Base-by-base conservation (phyloP, 2,113 vertebrate genomes). In the Clarias batrachus region DNA sequence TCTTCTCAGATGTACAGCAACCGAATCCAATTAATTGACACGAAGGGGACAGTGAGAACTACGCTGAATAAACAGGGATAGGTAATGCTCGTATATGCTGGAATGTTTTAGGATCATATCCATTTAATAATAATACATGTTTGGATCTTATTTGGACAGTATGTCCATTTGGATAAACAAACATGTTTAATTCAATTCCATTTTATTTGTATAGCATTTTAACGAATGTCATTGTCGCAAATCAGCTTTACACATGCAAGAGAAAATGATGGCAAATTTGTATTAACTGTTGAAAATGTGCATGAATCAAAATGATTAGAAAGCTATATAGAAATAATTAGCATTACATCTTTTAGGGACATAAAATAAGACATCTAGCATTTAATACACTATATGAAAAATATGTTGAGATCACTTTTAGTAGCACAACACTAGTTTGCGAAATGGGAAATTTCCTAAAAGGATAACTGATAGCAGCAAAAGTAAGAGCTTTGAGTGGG, bases 1-100 rank as follows among this genome's bases (percentile, higher is more conserved):
- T 88, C 83, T 85, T 87, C 86, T 89, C 88, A 85, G 79, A 87
- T 89, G 73, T 85, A 77, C 81, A 62, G 83, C 83, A 89, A 89
- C 88, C 68, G 82, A 87, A 87, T 87, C 84, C 83, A 79, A 83
- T 89, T 87, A 87, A 89, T 87, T 84, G 81, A 82, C 83, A 85
- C 83, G 60, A 87, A 89, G 86, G 87, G 86, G 83, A 85, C 83
- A 85, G 56, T 66, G 57, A 87, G 82, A 83, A 78, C 85, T 86
- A 66, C 54, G 68, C 68, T 89, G 77, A 87, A 65, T 54, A 85
- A 85, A 77, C 63, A 65, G 57, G 19, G 30, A 83, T 76, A 86
- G 70, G 57, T 60, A 52, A 57, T 59, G 56, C 54, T 73, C 73
- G 79, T 85, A 77, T 82, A 78, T 80, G n/a, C 7, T 82, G 84